Base-by-base conservation (phyloP, 1,140 invertebrate species). In the Aporrectodea caliginosa region DNA sequence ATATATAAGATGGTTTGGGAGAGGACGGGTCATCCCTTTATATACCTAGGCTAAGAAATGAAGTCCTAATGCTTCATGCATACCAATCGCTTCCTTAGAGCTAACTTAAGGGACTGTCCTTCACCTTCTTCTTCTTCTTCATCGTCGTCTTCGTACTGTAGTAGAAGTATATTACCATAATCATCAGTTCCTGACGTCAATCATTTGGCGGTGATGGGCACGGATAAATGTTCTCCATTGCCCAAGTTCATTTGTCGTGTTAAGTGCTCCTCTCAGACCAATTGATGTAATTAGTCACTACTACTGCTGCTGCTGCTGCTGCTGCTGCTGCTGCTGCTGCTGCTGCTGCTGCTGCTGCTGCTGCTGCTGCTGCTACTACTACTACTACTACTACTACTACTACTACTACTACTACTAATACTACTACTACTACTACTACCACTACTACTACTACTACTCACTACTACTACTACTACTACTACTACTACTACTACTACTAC, bases 341-440 rank as follows among this genome's bases (percentile, higher is more conserved):
- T 68, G 27, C 58, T 27, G 27, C 58, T 68, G 27, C 58, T 68
- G 27, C 58, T 68, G 27, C 58, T 68, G 27, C 58, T 68, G 58
- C 58, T 68, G 58, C 58, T 68, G 27, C 58, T 68, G 27, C 58
- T 68, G 58, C 58, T 68, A 68, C 58, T 68, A 68, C 58, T 68
- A 68, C 58, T 16, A 68, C 58, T 68, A 68, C 27, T 68, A 68
- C 58, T 68, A 68, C 58, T 68, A 68, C 58, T 68, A 68, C 58
- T n/a, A n/a, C n/a, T n/a, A n/a, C n/a, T n/a, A n/a, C n/a, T n/a
- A n/a, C n/a, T n/a, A n/a, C n/a, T n/a, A n/a, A n/a, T n/a, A n/a
- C n/a, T n/a, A n/a, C n/a, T n/a, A n/a, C n/a, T n/a, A n/a, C n/a
- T n/a, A n/a, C n/a, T n/a, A n/a, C n/a, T n/a, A n/a, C n/a, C n/a